Evolutionary conservation across 2,113 vertebrate species (phyloP).

Genomic region (Heliornis fulica): DNA sequence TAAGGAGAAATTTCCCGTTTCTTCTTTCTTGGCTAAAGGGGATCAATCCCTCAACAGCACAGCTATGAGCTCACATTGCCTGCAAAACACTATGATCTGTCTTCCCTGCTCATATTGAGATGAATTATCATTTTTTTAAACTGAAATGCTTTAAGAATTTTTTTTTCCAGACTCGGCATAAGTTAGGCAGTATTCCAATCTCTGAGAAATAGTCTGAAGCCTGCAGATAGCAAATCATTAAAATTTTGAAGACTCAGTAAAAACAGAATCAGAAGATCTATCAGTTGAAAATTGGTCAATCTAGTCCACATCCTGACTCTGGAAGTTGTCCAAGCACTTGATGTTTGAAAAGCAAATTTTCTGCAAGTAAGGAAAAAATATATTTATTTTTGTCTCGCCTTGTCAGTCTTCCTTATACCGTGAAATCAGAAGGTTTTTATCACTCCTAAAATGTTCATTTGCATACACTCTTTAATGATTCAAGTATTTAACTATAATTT

Average conservation of each 20-base stretch:
- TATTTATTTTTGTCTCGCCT: background rate
- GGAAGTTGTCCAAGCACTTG: slow-evolving; percentile 47
- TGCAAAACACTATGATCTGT: background rate
- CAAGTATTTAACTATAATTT: background rate
- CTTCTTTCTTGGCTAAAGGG: background rate
- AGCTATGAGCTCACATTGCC: background rate
- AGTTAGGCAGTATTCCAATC: slow-evolving; percentile 22
- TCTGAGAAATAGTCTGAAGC: background rate
- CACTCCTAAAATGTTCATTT: background rate
- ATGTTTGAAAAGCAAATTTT: slow-evolving; percentile 37
- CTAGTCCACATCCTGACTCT: slow-evolving; percentile 14
- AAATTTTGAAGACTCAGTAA: slow-evolving; percentile 48
- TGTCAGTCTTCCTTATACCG: background rate
- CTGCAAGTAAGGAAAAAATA: slow-evolving; percentile 9
- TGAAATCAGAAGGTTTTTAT: background rate
- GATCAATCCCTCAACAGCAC: background rate
- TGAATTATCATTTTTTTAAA: background rate
- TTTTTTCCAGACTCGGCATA: background rate
- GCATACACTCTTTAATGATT: background rate
- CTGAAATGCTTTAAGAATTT: slow-evolving; percentile 8
- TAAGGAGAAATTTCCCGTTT: background rate
- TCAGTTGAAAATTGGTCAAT: slow-evolving; percentile 36
- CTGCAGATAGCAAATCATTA: slow-evolving; percentile 43
- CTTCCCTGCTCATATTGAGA: background rate
- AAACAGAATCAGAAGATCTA: slow-evolving; percentile 27